Evolutionary conservation across 2,797 vertebrate species (phyloP).

Genomic region (Hylomyscus alleni): DNA sequence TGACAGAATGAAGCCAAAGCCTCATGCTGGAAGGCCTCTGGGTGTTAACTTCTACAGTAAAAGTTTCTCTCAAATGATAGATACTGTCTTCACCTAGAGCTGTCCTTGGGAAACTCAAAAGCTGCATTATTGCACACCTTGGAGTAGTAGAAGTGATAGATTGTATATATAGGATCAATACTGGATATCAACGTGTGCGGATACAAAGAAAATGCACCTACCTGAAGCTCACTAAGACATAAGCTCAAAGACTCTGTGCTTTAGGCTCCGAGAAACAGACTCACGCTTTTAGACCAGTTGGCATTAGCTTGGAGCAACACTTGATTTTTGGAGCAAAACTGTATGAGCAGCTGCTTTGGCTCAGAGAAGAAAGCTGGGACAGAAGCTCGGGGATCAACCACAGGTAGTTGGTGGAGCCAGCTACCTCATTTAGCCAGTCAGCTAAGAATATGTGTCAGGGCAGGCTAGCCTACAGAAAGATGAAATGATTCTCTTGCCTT

Average conservation of each 20-base stretch:
- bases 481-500: neutral
- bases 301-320: constrained; percentile 9
- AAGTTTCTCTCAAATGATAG: constrained; percentile 44
- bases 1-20: neutral
- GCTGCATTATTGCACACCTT: constrained; percentile 66
- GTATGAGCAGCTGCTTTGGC: constrained; percentile 31
- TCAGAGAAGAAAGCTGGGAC: neutral
- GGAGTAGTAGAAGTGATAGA: constrained; percentile 10
- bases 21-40: neutral
- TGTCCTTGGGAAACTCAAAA: constrained; percentile 21
- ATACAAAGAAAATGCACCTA: constrained; percentile 31
- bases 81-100: constrained; percentile 29
- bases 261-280: constrained; percentile 42
- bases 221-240: neutral
- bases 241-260: constrained; percentile 19
- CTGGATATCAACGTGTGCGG: constrained; percentile 10
- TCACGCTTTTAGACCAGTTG: constrained; percentile 40
- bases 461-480: neutral
- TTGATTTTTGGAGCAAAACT: constrained; percentile 59
- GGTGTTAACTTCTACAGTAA: constrained; percentile 44
- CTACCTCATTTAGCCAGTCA: neutral
- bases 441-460: neutral
- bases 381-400: neutral
- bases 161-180: neutral
- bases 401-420: neutral